Evolutionary conservation across 2,797 vertebrate species (phyloP), one percentile per base, ranked within the genome.

Genomic region (Myotis findleyi): DNA sequence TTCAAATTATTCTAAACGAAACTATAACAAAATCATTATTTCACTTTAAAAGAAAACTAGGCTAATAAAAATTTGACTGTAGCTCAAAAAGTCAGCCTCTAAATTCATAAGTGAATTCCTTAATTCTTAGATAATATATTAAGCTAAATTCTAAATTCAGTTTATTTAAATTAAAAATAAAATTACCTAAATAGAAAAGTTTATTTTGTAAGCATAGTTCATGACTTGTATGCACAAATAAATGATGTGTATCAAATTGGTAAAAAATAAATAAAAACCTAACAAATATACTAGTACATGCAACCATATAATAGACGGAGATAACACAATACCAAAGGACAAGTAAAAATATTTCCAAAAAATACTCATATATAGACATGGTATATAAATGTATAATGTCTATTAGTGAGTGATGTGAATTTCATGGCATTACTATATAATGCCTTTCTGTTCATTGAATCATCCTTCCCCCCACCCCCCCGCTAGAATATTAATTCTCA

Each of bases 61-160:
- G 41, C 41, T 73, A 88, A 95, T 18, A 87, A 92, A 96, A 81
- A 64, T 71, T 92, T 53, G 55, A 36, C 25, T 57, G 38, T 77
- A 66, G 69, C 44, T 93, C 64, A 90, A 77, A 87, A 92, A 64
- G 30, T 75, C n/a, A 90, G 55, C 17, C 25, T 79, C 79, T 91
- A 87, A 62, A 82, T 85, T 69, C 84, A 3, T 59, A 64, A 73
- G 6, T 82, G 23, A 89, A 85, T 82, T 77, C 57, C 14, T 41
- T 90, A 21, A 68, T 23, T 75, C 55, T 77, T 53, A 92, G 23
- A 92, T 69, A 71, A 73, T 25, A 81, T 33, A 93, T 80, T 87
- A 89, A 85, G 72, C 18, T 85, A 83, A 92, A 84, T 87, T 85
- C 14, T 87, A 95, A 89, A 69, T 66, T 84, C 62, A 88, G n/a